Evolutionary conservation across 2,888 invertebrate species (phyloP).

Genomic region (Dysmachus trigonus): DNA sequence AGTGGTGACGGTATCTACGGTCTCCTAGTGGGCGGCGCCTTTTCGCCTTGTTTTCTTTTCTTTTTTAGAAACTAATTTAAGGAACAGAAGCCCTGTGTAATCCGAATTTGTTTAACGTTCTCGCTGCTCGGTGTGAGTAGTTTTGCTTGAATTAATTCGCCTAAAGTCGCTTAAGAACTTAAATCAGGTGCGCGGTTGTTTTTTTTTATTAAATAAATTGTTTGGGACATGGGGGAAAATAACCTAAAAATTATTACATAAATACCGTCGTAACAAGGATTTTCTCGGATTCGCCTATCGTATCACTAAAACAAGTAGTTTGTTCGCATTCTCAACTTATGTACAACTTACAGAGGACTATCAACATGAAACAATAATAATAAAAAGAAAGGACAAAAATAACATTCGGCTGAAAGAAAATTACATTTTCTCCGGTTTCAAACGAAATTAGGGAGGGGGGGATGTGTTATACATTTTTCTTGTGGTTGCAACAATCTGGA

Average conservation of each 20-base stretch:
- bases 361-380: constrained; percentile 36
- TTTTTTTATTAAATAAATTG: not conserved
- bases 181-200: not conserved
- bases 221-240: too few relatives aligned
- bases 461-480: not conserved
- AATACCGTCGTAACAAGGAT: constrained; percentile 17
- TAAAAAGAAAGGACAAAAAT: constrained; percentile 9
- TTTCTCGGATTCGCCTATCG: not conserved
- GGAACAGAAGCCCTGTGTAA: constrained; percentile 56
- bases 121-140: constrained; percentile 31
- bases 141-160: constrained; percentile 21
- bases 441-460: not conserved
- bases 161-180: constrained; percentile 1
- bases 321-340: not conserved
- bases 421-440: constrained; percentile 5
- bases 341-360: constrained; percentile 15
- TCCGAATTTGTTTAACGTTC: constrained; percentile 55
- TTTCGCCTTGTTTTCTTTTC: not conserved
- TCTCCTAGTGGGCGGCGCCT: not conserved
- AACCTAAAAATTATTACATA: not conserved
- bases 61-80: constrained; percentile 49
- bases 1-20: not conserved
- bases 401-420: constrained; percentile 19
- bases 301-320: constrained; percentile 33
- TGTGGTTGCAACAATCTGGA: not conserved